Percentiles rank a stretch among this genome's conserved stretches.
These are phyloP conservation scores for Datnioides undecimradiatus DNA, from an alignment of 2,113 vertebrate genomes.

Conservation along the genomic window DNA sequence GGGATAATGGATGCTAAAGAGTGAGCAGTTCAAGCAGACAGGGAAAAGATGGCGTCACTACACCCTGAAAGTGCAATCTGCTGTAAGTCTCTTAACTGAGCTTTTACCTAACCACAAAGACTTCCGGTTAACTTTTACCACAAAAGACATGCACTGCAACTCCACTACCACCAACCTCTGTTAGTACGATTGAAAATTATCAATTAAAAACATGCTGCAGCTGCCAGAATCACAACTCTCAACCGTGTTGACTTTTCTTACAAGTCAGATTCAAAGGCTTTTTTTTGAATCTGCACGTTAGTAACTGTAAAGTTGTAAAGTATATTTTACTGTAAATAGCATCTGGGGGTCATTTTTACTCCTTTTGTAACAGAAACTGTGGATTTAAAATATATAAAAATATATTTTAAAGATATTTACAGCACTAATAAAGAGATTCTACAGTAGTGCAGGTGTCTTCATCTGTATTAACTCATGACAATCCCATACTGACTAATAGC, in stretches of 20 bases:
- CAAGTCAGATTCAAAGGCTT: slow-evolving; percentile 55
- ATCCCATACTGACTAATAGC: slow-evolving; percentile 43
- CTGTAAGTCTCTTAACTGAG: slow-evolving; percentile 32
- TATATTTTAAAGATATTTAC: slow-evolving; percentile 74
- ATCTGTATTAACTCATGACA: slow-evolving; percentile 57
- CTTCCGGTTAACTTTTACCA: slow-evolving; percentile 36
- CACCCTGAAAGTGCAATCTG: slow-evolving; percentile 68
- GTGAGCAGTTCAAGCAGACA: slow-evolving; percentile 66
- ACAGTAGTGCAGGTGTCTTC: slow-evolving; percentile 60
- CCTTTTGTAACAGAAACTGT: slow-evolving; percentile 80
- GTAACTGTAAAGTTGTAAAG: slow-evolving; percentile 85
- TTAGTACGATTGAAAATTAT: slow-evolving; percentile 21
- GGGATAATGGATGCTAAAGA: slow-evolving; percentile 44
- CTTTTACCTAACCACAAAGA: slow-evolving; percentile 48
- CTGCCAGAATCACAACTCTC: slow-evolving; percentile 42
- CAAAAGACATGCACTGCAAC: slow-evolving; percentile 44
- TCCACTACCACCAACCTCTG: slow-evolving; percentile 13
- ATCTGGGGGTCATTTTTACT: slow-evolving; percentile 79
- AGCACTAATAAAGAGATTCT: slow-evolving; percentile 63
- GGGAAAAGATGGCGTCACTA: slow-evolving; percentile 37
- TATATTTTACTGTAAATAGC: slow-evolving; percentile 86
- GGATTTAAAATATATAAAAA: slow-evolving; percentile 75
- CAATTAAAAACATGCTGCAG: slow-evolving; percentile 52
- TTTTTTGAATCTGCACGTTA: slow-evolving; percentile 72
- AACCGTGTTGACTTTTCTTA: slow-evolving; percentile 58